Base-by-base conservation (phyloP, 2,113 vertebrate genomes). In the Pachyramphus minor region DNA sequence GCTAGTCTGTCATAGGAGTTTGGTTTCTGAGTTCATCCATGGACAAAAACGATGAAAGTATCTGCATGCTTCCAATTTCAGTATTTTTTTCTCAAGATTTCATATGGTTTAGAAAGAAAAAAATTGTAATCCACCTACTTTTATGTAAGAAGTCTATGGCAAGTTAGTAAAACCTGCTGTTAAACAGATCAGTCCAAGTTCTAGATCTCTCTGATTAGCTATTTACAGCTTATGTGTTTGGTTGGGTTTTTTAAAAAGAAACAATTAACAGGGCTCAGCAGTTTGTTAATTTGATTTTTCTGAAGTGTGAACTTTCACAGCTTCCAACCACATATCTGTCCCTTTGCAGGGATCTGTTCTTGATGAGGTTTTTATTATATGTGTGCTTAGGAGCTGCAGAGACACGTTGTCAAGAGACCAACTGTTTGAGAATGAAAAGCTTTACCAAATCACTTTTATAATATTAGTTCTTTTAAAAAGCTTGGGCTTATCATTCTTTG, bases 281-380 rank as follows among this genome's bases (percentile, higher is more conserved):
- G 56, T 92, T 97, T 90, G 75, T 87, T 89, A 69, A 90, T 84
- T 95, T 95, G 91, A 69, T 84, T 94, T 95, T 88, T 95, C 63
- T 89, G 35, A 95, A 89, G 93, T 96, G 91, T 85, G 76, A 90
- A 92, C 86, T 97, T 97, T 96, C 90, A 95, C 92, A 96, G 86
- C 88, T 96, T 93, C 82, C 64, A 87, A 66, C 79, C 66, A 25
- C 72, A 21, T 81, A 86, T 93, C 68, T 93, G 64, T 95, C 92
- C 87, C 82, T 87, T 85, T 75, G 68, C 95, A 73, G 42, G 56
- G 69, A 90, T 97, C 93, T 94, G 76, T 74, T 84, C 75, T 81
- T 86, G 92, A 64, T 95, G 87, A 91, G 87, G 81, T 80, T 95
- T 93, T 95, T 91, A 90, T 89, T 96, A 44, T 91, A 74, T 73